These are phyloP conservation scores for Vidua macroura DNA, from an alignment of 2,113 vertebrate genomes.

Conservation along the genomic window DNA sequence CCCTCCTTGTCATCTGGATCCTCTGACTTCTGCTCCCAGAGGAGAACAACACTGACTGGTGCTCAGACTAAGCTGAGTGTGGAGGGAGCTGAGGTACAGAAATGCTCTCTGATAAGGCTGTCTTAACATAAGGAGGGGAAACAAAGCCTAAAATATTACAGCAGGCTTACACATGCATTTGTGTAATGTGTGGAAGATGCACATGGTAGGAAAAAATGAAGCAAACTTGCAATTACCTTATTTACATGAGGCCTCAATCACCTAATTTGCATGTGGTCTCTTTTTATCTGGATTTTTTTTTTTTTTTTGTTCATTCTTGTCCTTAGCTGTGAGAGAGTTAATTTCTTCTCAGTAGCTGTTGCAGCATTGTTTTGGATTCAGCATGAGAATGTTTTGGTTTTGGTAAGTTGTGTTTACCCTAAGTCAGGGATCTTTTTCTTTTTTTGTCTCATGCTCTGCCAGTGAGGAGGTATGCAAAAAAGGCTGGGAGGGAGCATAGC, in stretches of 20 bases:
- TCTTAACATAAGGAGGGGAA: not conserved
- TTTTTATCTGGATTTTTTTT: not conserved
- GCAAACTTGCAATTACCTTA: not conserved
- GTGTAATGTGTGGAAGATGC: not conserved
- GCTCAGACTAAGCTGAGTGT: not conserved
- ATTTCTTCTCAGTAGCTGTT: not conserved
- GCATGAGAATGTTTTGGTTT: not conserved
- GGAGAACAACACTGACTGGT: not conserved
- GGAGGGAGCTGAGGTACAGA: not conserved
- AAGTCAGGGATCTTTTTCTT: not conserved
- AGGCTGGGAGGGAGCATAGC: not conserved
- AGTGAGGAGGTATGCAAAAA: not conserved
- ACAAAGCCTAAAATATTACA: not conserved
- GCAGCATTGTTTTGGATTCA: not conserved
- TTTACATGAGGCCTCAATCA: not conserved
- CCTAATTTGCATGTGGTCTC: not conserved
- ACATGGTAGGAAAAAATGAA: not conserved
- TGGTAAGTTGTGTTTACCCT: not conserved
- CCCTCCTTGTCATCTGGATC: constrained; percentile 39
- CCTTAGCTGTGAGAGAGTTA: not conserved
- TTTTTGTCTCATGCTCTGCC: not conserved
- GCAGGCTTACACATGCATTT: not conserved
- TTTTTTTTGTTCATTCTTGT: not conserved
- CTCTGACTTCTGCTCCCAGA: constrained; percentile 39
- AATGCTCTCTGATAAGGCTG: not conserved